A percentile compares a stretch with the other conserved stretches of the same genome.
phyloP scores from a whole-genome alignment of 2,113 vertebrate species.

The Elachura formosa region DNA sequence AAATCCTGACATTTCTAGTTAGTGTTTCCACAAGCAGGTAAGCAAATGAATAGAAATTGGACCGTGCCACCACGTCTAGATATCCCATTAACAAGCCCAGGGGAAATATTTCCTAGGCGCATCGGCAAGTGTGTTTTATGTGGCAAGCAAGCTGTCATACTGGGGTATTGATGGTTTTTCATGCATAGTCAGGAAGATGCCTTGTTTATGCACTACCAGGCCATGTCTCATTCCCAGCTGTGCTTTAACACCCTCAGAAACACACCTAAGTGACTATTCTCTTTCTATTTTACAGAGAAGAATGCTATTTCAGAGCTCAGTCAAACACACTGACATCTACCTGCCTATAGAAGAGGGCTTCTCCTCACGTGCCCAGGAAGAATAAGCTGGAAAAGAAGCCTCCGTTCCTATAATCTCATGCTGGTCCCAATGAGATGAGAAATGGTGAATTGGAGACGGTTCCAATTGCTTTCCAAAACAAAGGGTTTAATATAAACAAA shows the following conservation, averaged over 20 bases:
- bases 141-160: not conserved
- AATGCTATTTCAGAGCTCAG: not conserved
- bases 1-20: slow-evolving; percentile 15
- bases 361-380: too few species aligned
- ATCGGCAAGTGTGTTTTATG: not conserved
- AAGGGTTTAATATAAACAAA: too few species aligned
- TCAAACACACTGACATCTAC: not conserved
- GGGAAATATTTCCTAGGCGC: slow-evolving; percentile 1
- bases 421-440: too few species aligned
- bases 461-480: too few species aligned
- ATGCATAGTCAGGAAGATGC: not conserved
- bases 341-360: too few species aligned
- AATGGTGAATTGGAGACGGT: too few species aligned
- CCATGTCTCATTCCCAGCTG: not conserved
- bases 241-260: not conserved
- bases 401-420: too few species aligned
- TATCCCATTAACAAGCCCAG: not conserved
- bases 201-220: not conserved
- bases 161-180: not conserved
- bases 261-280: not conserved
- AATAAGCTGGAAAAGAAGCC: too few species aligned
- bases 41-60: slow-evolving; percentile 15
- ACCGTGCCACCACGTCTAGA: not conserved
- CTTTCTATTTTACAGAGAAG: too few species aligned
- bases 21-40: slow-evolving; percentile 17